phyloP scores from a whole-genome alignment of 2,113 vertebrate genomes.

The Grantiella picta region DNA sequence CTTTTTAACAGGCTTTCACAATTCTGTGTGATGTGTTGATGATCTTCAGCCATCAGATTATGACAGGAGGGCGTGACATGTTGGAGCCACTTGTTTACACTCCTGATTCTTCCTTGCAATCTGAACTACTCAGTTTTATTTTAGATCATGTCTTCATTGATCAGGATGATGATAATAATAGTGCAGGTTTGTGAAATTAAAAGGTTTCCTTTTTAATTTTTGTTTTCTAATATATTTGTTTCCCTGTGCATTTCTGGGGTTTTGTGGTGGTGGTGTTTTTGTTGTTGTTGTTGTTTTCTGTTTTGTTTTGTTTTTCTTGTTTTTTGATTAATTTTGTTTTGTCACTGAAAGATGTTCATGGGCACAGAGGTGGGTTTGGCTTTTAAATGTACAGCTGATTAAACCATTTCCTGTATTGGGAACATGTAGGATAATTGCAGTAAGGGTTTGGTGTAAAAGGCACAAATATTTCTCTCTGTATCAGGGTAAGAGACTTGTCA shows the following conservation, averaged over 20 bases:
- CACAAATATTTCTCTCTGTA: background rate
- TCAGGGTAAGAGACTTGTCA: background rate
- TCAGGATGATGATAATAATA: constrained; percentile 94
- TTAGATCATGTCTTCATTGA: constrained; percentile 98
- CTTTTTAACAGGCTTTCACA: constrained; percentile 88
- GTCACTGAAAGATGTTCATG: background rate
- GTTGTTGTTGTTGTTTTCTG: background rate
- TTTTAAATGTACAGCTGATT: background rate
- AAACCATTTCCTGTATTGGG: background rate
- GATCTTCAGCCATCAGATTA: constrained; percentile 99
- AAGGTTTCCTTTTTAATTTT: background rate
- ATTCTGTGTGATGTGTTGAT: constrained; percentile 95
- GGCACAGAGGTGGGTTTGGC: background rate
- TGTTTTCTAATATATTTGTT: background rate
- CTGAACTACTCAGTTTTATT: constrained; percentile 95
- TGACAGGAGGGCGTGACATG: constrained; percentile 91
- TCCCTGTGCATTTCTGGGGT: background rate
- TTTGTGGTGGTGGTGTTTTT: background rate
- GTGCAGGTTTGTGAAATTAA: constrained; percentile 91
- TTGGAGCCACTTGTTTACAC: constrained; percentile 94
- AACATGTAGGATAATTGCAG: background rate
- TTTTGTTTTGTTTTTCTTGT: background rate
- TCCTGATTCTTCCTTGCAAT: constrained; percentile 92
- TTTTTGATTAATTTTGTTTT: background rate
- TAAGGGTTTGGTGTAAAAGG: background rate